Base-by-base conservation (phyloP, 2,113 vertebrate genomes). In the Xerus inauris region DNA sequence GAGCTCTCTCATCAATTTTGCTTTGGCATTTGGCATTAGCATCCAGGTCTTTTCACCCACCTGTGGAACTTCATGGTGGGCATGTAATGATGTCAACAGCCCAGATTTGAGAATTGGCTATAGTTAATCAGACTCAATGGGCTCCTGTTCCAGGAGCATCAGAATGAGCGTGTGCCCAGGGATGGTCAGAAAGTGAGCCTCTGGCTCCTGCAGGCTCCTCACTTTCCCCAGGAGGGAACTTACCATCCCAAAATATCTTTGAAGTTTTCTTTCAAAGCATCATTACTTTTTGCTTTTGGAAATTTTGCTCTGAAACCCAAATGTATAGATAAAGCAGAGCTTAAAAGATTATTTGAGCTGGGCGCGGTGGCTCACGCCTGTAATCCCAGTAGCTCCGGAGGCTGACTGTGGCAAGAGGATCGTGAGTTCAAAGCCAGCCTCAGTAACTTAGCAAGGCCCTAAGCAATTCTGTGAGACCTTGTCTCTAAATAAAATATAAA, bases 291-390 rank as follows among this genome's bases (percentile, higher is more conserved):
- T 87, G 75, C 67, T 51, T 32, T 79, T 30, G 79, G 22, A 65
- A 88, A 73, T 71, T 79, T 57, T 77, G 11, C 28, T 40, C 47
- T 12, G 84, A 95, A 94, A 35, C 54, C 11, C 71, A 57, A 71
- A 71, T 32, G 35, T 14, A 24, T 73, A 62, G 54, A 88, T 49
- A 73, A 73, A n/a, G 22, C 35, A 81, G 69, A 30, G 42, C 19
- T 42, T 38, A 42, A 40, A 65, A 13, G 59, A 28, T 62, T 62
- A 8, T 35, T 73, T 57, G 20, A 57, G 54, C 54, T 19, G 8
- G 54, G 54, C 54, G 8, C 17, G 6, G 54, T 57, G 54, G 54
- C 6, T 2, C 54, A 57, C 2, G 54, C 54, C 54, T 57, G 6
- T 57, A 57, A 57, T 57, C 54, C 54, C 7, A 57, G 54, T 2